A percentile compares a stretch with the other conserved stretches of the same genome.
These are phyloP conservation scores for cattle (Bos taurus) DNA, from an alignment of 2,113 vertebrate genomes.

Conservation along the genomic window DNA sequence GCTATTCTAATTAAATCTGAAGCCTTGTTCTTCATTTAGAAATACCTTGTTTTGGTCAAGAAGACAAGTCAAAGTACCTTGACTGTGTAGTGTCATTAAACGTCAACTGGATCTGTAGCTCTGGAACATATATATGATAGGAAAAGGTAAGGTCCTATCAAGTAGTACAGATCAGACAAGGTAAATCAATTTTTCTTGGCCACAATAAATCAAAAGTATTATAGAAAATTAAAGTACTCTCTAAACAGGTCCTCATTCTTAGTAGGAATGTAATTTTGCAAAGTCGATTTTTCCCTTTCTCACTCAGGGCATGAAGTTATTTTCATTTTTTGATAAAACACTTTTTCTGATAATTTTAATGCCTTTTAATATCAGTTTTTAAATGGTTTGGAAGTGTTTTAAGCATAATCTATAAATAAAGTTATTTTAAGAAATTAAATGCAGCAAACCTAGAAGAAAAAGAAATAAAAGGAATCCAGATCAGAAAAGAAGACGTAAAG, in stretches of 20 bases:
- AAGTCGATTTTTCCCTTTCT: neutral
- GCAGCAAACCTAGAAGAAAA: neutral
- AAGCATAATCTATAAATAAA: neutral
- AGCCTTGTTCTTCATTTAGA: neutral
- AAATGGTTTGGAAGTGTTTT: neutral
- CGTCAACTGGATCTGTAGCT: neutral
- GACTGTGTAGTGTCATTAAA: neutral
- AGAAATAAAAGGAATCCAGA: neutral
- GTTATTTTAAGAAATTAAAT: neutral
- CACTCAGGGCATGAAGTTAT: neutral
- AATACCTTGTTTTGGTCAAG: neutral
- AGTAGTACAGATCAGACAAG: neutral
- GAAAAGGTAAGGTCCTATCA: neutral
- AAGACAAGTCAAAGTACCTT: neutral
- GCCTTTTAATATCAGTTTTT: neutral
- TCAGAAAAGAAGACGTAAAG: neutral
- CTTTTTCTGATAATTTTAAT: neutral
- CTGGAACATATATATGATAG: neutral
- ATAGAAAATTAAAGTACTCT: neutral
- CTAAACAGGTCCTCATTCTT: neutral
- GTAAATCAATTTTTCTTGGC: neutral
- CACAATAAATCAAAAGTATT: neutral
- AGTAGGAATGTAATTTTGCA: neutral
- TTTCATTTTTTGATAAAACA: neutral
- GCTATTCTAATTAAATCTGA: neutral